Evolutionary conservation across 2,797 vertebrate genomes (phyloP).

Genomic region (Rhabdophis nuchalis): DNA sequence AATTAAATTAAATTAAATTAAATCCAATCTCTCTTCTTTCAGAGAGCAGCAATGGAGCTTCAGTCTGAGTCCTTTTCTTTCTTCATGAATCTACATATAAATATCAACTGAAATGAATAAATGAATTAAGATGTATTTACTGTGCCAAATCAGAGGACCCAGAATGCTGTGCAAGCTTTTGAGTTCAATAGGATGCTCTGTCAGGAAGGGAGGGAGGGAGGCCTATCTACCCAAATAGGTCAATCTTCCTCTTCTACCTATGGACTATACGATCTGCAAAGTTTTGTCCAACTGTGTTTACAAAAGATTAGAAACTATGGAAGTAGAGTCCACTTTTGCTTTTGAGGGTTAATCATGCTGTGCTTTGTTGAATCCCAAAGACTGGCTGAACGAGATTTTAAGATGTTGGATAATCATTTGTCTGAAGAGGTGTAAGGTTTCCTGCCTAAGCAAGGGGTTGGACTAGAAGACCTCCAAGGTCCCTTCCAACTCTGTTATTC

Average conservation of each 20-base stretch:
- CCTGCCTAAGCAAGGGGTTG: too few relatives aligned
- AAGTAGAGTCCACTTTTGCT: background rate
- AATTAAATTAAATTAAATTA: too few relatives aligned
- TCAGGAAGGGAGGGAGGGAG: background rate
- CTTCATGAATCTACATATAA: background rate
- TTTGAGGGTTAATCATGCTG: background rate
- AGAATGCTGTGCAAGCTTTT: background rate
- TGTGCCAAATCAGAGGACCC: background rate
- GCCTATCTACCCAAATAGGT: too few relatives aligned
- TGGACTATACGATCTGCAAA: background rate
- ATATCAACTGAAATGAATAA: background rate
- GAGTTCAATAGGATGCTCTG: background rate
- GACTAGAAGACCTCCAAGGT: too few relatives aligned
- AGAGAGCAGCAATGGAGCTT: background rate
- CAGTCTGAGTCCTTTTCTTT: background rate
- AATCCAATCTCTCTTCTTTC: background rate
- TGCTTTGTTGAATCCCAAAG: background rate
- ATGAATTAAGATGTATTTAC: background rate
- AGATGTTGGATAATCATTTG: too few relatives aligned
- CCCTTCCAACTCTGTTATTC: too few relatives aligned
- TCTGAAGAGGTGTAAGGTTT: too few relatives aligned
- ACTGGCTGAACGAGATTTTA: too few relatives aligned
- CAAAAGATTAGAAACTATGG: background rate
- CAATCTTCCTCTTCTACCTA: too few relatives aligned
- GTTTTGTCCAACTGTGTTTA: background rate